Conservation (phyloP, 1,140 invertebrate species). For the Phocides pigmalion region DNA sequence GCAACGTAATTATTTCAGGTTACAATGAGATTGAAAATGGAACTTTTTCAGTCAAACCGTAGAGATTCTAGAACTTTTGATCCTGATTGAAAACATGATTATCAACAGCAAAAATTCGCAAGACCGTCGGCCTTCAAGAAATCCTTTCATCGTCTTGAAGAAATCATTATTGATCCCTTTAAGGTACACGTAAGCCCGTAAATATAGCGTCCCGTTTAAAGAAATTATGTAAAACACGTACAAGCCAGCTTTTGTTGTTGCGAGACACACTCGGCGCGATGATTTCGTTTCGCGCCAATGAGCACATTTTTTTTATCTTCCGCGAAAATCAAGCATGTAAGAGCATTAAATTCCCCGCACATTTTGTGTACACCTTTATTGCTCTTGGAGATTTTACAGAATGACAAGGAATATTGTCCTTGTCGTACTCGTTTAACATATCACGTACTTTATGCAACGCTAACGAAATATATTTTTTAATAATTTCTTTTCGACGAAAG, state of each 20-base stretch:
- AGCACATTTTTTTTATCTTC: slow-evolving; percentile 69
- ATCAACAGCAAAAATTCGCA: slow-evolving; percentile 5
- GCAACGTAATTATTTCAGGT: no score
- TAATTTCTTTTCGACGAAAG: no score
- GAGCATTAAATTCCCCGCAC: slow-evolving; percentile 63
- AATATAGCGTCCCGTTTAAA: slow-evolving; percentile 66
- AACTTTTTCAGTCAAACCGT: no score
- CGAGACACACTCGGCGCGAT: slow-evolving; percentile 66
- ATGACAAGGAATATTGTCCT: no score
- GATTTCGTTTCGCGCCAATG: slow-evolving; percentile 71
- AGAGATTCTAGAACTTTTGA: no score
- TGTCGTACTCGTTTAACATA: no score
- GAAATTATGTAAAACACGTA: slow-evolving; percentile 73
- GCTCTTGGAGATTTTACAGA: slow-evolving; percentile 50
- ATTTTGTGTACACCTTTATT: slow-evolving; percentile 47
- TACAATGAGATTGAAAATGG: no score
- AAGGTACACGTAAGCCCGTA: slow-evolving; percentile 61
- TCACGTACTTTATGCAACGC: no score
- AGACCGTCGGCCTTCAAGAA: background rate
- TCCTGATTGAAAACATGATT: no score
- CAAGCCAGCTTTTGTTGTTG: slow-evolving; percentile 61
- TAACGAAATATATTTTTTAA: no score
- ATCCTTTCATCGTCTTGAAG: slow-evolving; percentile 34
- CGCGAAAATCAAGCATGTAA: slow-evolving; percentile 62
- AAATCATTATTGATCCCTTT: slow-evolving; percentile 66